Conservation (phyloP, 2,888 invertebrate species). For the Noctua janthina region DNA sequence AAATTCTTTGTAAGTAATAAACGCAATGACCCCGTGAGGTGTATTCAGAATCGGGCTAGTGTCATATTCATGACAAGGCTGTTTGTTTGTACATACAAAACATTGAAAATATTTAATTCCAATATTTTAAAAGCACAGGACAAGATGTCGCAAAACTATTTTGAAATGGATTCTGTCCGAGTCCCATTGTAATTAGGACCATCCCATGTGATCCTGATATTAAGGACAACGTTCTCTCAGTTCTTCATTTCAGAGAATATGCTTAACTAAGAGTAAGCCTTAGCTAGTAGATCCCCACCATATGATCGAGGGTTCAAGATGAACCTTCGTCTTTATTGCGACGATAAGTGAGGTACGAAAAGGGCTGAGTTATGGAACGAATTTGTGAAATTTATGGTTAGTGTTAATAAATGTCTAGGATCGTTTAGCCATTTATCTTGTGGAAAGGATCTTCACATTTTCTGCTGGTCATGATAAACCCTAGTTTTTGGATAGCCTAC, state of each 20-base stretch:
- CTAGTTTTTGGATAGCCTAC: not conserved
- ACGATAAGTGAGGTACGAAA: conserved; percentile 48
- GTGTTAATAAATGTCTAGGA: conserved; percentile 53
- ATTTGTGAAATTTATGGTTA: conserved; percentile 54
- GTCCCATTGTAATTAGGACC: not conserved
- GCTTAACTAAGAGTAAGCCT: conserved; percentile 14
- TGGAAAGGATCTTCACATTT: conserved; percentile 2
- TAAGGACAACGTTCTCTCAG: not conserved
- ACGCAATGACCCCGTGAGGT: not conserved
- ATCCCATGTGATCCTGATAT: conserved; percentile 10
- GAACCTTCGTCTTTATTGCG: conserved; percentile 54
- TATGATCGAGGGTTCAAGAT: conserved; percentile 49
- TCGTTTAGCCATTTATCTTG: conserved; percentile 38
- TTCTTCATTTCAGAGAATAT: conserved; percentile 5
- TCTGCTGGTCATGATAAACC: conserved; percentile 6
- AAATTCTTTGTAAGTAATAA: not conserved
- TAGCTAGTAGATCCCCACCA: not conserved
- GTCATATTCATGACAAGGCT: not conserved
- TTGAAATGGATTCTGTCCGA: not conserved
- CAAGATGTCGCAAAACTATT: not conserved
- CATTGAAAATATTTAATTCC: not conserved
- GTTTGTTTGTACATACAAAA: not conserved
- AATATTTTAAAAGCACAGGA: not conserved
- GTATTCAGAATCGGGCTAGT: not conserved
- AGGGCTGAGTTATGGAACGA: conserved; percentile 49